phyloP scores from a whole-genome alignment of 2,113 vertebrate species.

The Megaceryle maxima region DNA sequence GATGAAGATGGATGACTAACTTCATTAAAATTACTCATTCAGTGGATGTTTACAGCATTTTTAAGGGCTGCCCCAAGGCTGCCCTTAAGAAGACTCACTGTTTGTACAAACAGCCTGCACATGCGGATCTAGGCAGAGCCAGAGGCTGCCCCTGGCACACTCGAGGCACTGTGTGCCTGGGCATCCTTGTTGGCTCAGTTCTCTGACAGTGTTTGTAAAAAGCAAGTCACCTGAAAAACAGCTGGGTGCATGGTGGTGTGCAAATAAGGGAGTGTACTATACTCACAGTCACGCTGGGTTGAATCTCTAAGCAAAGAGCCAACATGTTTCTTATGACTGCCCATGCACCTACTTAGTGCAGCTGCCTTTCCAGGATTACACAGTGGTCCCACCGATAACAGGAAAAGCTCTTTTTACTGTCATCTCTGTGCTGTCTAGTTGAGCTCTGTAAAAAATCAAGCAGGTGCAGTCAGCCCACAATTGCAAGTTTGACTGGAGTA shows the following conservation, averaged over 20 bases:
- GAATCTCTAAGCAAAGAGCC: background rate
- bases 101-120: background rate
- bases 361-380: background rate
- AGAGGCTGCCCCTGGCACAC: background rate
- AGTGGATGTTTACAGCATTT: background rate
- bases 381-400: background rate
- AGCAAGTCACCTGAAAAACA: background rate
- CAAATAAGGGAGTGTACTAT: background rate
- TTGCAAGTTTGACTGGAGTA: background rate
- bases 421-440: background rate
- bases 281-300: background rate
- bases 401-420: background rate
- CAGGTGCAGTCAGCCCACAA: background rate
- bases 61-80: background rate
- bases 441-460: background rate
- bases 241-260: background rate
- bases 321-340: background rate
- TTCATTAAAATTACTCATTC: background rate
- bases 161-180: accelerated
- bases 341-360: background rate
- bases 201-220: background rate
- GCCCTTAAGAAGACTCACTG: background rate
- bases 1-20: background rate
- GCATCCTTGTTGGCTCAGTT: background rate
- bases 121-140: background rate